Percentiles rank a stretch among this genome's conserved stretches.
Evolutionary conservation across 2,888 invertebrate genomes (phyloP).

Genomic region (Lasioglossum calceatum): DNA sequence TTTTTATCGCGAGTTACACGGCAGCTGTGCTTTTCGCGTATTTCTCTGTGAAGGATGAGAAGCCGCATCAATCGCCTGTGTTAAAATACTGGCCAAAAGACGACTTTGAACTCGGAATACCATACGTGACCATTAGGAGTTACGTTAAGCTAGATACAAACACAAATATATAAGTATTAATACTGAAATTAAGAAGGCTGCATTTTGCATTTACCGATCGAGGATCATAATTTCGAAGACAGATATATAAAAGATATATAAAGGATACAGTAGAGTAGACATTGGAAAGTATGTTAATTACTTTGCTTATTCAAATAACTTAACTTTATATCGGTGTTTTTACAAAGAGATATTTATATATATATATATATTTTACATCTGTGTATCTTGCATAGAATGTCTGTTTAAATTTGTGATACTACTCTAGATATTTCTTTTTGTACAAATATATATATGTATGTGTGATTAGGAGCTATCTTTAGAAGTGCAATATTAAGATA

Average conservation of each 20-base stretch:
- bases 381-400: conserved; percentile 15
- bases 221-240: conserved; percentile 4
- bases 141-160: conserved; percentile 85
- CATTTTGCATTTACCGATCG: conserved; percentile 50
- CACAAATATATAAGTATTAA: conserved; percentile 84
- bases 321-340: conserved; percentile 40
- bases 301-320: conserved; percentile 17
- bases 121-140: conserved; percentile 89
- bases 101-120: conserved; percentile 91
- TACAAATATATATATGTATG: conserved; percentile 34
- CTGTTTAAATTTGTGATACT: conserved; percentile 57
- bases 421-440: conserved; percentile 51
- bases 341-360: conserved; percentile 30
- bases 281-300: conserved; percentile 18
- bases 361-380: conserved; percentile 28
- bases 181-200: conserved; percentile 36
- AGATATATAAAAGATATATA: background rate
- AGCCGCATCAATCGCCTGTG: conserved; percentile 89
- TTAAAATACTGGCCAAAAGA: conserved; percentile 92
- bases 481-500: conserved; percentile 35
- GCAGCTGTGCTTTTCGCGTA: conserved; percentile 92
- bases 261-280: background rate
- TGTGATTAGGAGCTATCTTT: conserved; percentile 21
- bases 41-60: conserved; percentile 90
- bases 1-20: conserved; percentile 92